Conservation (phyloP, 2,113 vertebrate genomes). For the Alligator mississippiensis region DNA sequence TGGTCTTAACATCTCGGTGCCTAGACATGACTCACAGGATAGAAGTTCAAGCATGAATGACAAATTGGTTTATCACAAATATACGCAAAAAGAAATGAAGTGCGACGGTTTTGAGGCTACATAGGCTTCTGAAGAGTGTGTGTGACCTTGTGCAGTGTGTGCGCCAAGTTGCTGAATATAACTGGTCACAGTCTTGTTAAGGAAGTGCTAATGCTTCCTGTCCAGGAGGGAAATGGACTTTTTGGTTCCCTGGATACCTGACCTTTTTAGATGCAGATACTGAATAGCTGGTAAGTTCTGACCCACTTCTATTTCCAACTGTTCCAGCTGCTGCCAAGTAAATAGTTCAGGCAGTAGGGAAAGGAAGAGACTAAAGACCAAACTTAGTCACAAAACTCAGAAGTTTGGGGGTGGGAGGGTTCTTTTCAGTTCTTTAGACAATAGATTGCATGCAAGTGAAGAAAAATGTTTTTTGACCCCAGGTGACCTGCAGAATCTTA, state of each 20-base stretch:
- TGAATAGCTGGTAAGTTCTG: constrained; percentile 36
- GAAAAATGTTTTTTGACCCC: background rate
- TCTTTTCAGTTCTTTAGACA: background rate
- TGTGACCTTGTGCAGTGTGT: constrained; percentile 42
- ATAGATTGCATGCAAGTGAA: background rate
- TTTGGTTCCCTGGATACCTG: constrained; percentile 61
- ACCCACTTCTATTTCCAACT: constrained; percentile 56
- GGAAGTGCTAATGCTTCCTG: constrained; percentile 69
- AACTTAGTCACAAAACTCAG: fast-evolving
- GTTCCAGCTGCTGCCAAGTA: constrained; percentile 52
- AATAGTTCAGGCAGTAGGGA: background rate
- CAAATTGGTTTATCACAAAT: constrained; percentile 68
- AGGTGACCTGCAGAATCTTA: background rate
- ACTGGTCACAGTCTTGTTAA: constrained; percentile 49
- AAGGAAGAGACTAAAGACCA: background rate
- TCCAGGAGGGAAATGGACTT: constrained; percentile 56
- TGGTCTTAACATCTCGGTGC: constrained; percentile 51
- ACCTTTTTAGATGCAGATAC: constrained; percentile 60
- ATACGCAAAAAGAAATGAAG: constrained; percentile 66
- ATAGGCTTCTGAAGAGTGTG: constrained; percentile 48
- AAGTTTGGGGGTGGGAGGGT: background rate
- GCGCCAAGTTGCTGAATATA: constrained; percentile 46
- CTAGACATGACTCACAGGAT: constrained; percentile 74
- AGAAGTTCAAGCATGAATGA: constrained; percentile 70
- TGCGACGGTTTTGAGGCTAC: constrained; percentile 42